Percentiles rank a stretch among this genome's conserved stretches.
These are phyloP conservation scores for Eupeodes luniger DNA, from an alignment of 2,888 invertebrate genomes.

Conservation along the genomic window DNA sequence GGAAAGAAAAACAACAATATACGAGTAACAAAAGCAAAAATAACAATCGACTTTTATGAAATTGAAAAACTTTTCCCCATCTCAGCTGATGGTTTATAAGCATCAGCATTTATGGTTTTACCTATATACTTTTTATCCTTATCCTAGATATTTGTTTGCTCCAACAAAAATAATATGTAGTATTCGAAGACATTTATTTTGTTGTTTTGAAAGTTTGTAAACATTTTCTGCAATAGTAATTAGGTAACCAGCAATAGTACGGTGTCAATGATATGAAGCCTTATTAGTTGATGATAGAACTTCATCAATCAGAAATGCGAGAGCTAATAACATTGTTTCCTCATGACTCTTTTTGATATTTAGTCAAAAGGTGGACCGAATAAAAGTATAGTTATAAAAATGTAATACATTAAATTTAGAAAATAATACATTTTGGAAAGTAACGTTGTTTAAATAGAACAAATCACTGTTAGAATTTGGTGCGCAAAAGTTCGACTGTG, in stretches of 20 bases:
- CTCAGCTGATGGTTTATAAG: not conserved
- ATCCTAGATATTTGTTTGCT: not conserved
- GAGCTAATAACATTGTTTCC: too few species aligned
- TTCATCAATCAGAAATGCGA: too few species aligned
- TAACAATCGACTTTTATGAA: constrained; percentile 30
- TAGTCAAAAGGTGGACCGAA: too few species aligned
- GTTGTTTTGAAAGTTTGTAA: not conserved
- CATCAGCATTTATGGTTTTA: not conserved
- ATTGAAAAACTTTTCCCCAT: constrained; percentile 28
- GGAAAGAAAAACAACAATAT: constrained; percentile 15
- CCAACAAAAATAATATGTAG: not conserved
- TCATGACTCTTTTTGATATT: too few species aligned
- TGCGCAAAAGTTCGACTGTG: too few species aligned
- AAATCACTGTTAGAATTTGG: too few species aligned
- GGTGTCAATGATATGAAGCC: not conserved
- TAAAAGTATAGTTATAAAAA: too few species aligned
- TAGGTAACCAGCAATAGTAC: not conserved
- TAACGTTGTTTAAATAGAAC: too few species aligned
- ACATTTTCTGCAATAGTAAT: not conserved
- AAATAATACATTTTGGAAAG: too few species aligned
- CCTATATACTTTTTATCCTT: too few species aligned
- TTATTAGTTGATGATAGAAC: too few species aligned
- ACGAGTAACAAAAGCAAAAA: constrained; percentile 3
- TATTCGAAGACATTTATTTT: not conserved
- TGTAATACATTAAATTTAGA: too few species aligned